Evolutionary conservation across 1,140 invertebrate genomes (phyloP).

Genomic region (Pteromalus puparum): DNA sequence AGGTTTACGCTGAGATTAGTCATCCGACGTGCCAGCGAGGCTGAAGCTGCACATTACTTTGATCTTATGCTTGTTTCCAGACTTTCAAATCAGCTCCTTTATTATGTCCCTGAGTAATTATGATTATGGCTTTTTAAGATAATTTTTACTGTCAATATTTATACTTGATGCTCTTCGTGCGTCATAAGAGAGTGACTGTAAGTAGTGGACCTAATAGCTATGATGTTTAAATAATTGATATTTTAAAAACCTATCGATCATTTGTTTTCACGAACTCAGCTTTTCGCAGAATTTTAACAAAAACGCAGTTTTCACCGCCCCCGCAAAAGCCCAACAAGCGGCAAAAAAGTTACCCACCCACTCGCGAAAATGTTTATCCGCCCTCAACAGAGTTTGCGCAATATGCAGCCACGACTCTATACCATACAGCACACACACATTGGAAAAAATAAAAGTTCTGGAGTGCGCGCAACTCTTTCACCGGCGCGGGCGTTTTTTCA

Average conservation of each 20-base stretch:
- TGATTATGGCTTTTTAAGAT: neutral
- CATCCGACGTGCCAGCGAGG: neutral
- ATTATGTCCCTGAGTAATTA: neutral
- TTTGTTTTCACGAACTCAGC: no score
- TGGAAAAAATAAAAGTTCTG: neutral
- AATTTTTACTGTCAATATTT: no score
- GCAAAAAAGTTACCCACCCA: neutral
- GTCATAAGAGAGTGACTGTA: no score
- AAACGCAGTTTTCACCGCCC: no score
- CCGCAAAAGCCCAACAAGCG: neutral
- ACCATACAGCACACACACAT: neutral
- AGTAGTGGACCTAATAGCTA: no score
- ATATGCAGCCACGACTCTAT: neutral
- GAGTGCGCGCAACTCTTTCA: neutral
- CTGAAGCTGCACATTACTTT: neutral
- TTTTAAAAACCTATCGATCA: no score
- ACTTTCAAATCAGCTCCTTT: conserved; percentile 1
- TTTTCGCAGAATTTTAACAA: no score
- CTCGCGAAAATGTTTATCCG: neutral
- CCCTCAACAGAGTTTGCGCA: neutral
- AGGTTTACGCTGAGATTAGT: conserved; percentile 48
- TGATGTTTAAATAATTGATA: no score
- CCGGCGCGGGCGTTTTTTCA: no score
- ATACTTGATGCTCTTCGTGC: no score
- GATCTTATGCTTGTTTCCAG: neutral